Evolutionary conservation across 1,140 invertebrate genomes (phyloP).

Genomic region (Carcinoscorpius rotundicauda): DNA sequence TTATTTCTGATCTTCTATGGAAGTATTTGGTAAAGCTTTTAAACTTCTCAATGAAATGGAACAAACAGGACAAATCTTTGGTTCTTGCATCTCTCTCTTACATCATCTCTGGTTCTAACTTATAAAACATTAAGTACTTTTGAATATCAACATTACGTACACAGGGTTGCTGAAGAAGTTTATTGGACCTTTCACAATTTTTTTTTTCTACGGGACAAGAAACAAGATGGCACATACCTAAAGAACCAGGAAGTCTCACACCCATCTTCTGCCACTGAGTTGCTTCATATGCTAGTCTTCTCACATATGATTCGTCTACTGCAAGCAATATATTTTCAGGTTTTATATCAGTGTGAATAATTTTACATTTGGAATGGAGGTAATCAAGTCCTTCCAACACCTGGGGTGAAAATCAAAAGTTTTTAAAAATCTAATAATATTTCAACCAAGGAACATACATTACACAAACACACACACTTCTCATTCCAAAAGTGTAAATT

Average conservation of each 20-base stretch:
- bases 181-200: not conserved
- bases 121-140: not conserved
- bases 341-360: slow-evolving; percentile 99
- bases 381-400: slow-evolving; percentile 88
- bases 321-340: slow-evolving; percentile 96
- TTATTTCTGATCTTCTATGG: too few relatives aligned
- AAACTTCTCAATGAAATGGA: too few relatives aligned
- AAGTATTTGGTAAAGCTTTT: too few relatives aligned
- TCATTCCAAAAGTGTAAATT: not conserved
- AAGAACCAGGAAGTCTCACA: slow-evolving; percentile 69
- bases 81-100: too few relatives aligned
- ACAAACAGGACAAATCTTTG: too few relatives aligned
- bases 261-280: slow-evolving; percentile 75
- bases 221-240: slow-evolving; percentile 26
- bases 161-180: not conserved
- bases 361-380: slow-evolving; percentile 89
- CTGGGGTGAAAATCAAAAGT: slow-evolving; percentile 30
- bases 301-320: slow-evolving; percentile 71
- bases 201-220: not conserved
- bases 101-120: not conserved
- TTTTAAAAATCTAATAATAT: not conserved
- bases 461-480: too few relatives aligned
- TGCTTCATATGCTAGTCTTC: slow-evolving; percentile 78
- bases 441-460: too few relatives aligned
- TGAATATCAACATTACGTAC: not conserved